Base-by-base conservation (phyloP, 2,113 vertebrate genomes). In the Dermatemys mawii region DNA sequence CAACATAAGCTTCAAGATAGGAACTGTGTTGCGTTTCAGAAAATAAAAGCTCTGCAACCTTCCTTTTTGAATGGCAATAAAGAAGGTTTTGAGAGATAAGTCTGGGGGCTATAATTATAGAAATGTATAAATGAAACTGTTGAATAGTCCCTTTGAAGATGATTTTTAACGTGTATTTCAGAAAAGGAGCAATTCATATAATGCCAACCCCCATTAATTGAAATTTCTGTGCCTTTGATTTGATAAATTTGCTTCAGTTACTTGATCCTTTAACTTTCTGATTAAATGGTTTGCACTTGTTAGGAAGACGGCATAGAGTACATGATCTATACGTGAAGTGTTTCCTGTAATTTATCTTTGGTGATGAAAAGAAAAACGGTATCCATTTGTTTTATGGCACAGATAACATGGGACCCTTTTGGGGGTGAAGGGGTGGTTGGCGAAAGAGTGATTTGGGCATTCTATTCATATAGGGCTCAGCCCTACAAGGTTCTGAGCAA, bases 151-250 rank as follows among this genome's bases (percentile, higher is more conserved):
- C 92, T 97, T 97, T 97, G 95, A 96, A 97, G 91, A 94, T 81
- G 35, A 63, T 96, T 98, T 97, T 96, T 95, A 95, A 88, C 0
- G 0, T 90, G 86, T 82, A 88, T 98, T 98, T 98, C 93, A 93
- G 94, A 97, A 97, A 98, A 97, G 85, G 94, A 97, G 88, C 89
- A 97, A 97, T 98, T 97, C 35, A 5, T 96, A 87, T 95, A 95
- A 96, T 97, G 94, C 90, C 91, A 97, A 54, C 88, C 93, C 92
- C 92, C 95, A 97, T 98, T 98, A 98, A 97, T 95, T 97, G 96
- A 96, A 98, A 97, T 96, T 95, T 98, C 92, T 94, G 60, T 93
- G 75, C 84, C 89, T 96, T 95, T 60, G 49, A 67, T 97, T 96
- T 97, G 94, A 96, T 97, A 97, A 97, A 96, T 97, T 97, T 21